phyloP scores from a whole-genome alignment of 2,888 invertebrate species.

The Zelleria hepariella region DNA sequence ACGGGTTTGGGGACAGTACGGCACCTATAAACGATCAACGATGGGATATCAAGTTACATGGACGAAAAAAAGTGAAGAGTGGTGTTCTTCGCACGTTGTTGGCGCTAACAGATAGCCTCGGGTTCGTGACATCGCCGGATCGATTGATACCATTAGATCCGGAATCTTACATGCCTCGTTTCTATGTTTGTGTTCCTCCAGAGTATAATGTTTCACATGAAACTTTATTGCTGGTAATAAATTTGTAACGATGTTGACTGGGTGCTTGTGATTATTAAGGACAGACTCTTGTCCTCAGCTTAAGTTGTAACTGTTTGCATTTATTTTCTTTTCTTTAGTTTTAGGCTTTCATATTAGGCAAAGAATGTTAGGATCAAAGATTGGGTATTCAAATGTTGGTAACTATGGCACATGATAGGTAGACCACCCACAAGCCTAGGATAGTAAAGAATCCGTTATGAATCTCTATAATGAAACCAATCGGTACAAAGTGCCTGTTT shows the following conservation, averaged over 20 bases:
- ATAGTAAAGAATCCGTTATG: neutral
- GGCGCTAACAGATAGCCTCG: slow-evolving; percentile 52
- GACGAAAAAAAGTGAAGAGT: slow-evolving; percentile 65
- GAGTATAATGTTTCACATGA: slow-evolving; percentile 4
- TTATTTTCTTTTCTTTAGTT: neutral
- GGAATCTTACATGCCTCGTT: slow-evolving; percentile 2
- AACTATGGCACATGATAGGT: neutral
- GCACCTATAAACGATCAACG: slow-evolving; percentile 60
- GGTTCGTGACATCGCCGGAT: slow-evolving; percentile 29
- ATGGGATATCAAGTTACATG: slow-evolving; percentile 63
- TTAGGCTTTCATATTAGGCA: too few relatives aligned
- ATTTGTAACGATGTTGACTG: slow-evolving; percentile 10
- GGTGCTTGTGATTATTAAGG: slow-evolving; percentile 8
- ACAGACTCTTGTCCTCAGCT: neutral
- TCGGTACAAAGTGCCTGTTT: neutral
- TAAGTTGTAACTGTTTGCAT: neutral
- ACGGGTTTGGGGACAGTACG: slow-evolving; percentile 53
- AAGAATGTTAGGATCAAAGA: neutral
- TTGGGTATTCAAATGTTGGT: neutral
- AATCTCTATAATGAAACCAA: neutral
- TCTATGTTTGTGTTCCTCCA: slow-evolving; percentile 2
- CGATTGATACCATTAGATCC: slow-evolving; percentile 16
- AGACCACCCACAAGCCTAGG: neutral
- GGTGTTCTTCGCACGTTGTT: slow-evolving; percentile 39
- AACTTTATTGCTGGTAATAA: neutral